These are phyloP conservation scores for Tenualosa thibaudeaui DNA, from an alignment of 2,797 vertebrate species.

Conservation along the genomic window DNA sequence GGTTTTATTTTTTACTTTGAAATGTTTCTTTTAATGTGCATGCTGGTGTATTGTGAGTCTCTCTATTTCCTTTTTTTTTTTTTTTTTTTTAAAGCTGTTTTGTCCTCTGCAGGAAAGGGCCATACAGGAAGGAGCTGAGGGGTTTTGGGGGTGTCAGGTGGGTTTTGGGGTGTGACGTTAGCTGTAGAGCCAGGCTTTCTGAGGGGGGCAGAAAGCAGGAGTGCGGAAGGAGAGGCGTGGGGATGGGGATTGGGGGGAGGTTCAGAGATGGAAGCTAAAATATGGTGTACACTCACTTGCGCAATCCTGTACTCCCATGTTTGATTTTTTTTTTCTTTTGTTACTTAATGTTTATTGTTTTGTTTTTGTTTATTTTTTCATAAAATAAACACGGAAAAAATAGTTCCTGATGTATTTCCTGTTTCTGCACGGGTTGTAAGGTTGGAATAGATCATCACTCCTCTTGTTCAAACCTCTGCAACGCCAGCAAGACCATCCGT, in stretches of 20 bases:
- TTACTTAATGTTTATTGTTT: constrained; percentile 45
- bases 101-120: constrained; percentile 5
- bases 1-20: constrained; percentile 74
- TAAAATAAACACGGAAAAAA: constrained; percentile 74
- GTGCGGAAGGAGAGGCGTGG: background rate
- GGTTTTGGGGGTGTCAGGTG: too few relatives aligned
- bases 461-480: background rate
- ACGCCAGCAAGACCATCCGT: background rate
- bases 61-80: constrained; percentile 78
- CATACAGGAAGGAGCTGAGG: background rate
- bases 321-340: constrained; percentile 57
- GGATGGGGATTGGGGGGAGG: constrained; percentile 40
- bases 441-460: background rate
- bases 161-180: background rate
- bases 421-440: background rate
- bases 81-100: constrained; percentile 42
- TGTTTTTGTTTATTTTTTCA: constrained; percentile 73
- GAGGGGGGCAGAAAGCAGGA: background rate
- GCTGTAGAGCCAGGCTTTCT: constrained; percentile 79
- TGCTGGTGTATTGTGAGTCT: constrained; percentile 80
- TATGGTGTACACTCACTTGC: constrained; percentile 75
- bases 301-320: constrained; percentile 62
- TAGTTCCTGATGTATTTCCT: constrained; percentile 26
- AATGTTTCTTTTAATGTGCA: constrained; percentile 69
- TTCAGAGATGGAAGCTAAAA: constrained; percentile 68